Evolutionary conservation across 2,888 invertebrate genomes (phyloP), one percentile per base, ranked within the genome.

Genomic region (Drosophila paracracens): DNA sequence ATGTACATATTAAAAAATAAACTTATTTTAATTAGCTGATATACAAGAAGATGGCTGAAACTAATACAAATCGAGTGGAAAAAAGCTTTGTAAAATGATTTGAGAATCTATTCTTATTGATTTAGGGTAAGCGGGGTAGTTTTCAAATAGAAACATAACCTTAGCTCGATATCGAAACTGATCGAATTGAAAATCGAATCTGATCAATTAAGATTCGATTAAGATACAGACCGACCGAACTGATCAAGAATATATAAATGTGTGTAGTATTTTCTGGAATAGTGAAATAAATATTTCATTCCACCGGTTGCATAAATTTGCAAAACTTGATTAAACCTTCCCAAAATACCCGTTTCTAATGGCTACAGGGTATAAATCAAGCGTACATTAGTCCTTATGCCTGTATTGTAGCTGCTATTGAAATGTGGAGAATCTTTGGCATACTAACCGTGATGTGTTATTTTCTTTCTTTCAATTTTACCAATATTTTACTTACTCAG

Each of bases 361-460:
- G 25, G 46, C 46, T 46, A 46, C 46, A 46, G 46, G 46, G 46
- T 46, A 46, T 46, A 46, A 46, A 16, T 16, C 53, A 67, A 43
- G 21, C 0, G 25, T 57, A 43, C 21, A 31, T 57, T 31, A 43
- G 31, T 31, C 31, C 21, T 18, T 57, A 21, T 57, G 38, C 51
- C 50, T 70, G n/a, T 51, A 46, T 31, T 70, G 16, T 57, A 58
- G 53, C 36, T 60, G 59, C 53, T 46, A 48, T 48, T 62, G 33
- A 64, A 57, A 57, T 59, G 51, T 50, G 62, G 33, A 63, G 70
- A 78, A 74, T 81, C 76, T 75, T 82, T 90, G 90, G 90, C 83
- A 69, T 94, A 94, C 61, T 94, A 94, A 92, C 94, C 81, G 94
- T 94, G 83, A 94, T 94, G 88, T 93, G 94, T 82, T 94, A 93